These are phyloP conservation scores for human DNA, from an alignment of 2,113 vertebrate genomes.

Conservation along the genomic window DNA sequence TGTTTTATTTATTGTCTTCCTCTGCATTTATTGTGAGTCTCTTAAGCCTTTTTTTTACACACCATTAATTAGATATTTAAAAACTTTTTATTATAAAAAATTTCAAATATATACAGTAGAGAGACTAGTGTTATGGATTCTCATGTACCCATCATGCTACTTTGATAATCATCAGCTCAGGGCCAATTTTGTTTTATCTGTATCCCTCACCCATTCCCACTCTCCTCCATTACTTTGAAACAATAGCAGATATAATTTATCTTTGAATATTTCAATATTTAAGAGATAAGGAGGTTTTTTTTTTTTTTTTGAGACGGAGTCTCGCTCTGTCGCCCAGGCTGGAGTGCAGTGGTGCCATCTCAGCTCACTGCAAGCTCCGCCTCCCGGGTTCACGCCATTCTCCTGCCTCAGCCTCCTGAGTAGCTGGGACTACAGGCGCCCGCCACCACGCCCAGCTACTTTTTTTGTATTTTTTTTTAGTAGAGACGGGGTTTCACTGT, in stretches of 20 bases:
- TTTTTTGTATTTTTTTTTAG: too few relatives aligned
- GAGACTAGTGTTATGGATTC: not conserved
- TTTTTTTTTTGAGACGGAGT: too few relatives aligned
- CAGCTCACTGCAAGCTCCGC: too few relatives aligned
- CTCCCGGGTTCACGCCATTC: too few relatives aligned
- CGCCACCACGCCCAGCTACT: too few relatives aligned
- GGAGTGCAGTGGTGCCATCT: too few relatives aligned
- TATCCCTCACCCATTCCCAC: not conserved
- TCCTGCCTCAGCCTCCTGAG: too few relatives aligned
- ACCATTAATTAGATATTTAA: not conserved
- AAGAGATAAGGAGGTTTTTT: too few relatives aligned
- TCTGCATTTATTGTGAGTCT: not conserved
- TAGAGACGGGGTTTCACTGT: too few relatives aligned
- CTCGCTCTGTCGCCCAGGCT: too few relatives aligned
- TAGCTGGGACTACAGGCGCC: too few relatives aligned
- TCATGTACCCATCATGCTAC: not conserved
- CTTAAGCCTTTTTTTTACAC: not conserved
- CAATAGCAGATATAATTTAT: slow-evolving; percentile 15
- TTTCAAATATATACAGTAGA: not conserved
- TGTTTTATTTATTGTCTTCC: not conserved
- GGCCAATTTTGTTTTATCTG: not conserved
- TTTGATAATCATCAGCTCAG: not conserved
- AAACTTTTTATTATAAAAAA: slow-evolving; percentile 27
- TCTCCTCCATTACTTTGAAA: not conserved
- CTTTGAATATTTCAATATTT: slow-evolving; percentile 35